Percentiles rank a stretch among this genome's conserved stretches.
Conservation (phyloP, 35 echinoderm and acorn worm genomes). For the Apostichopus parvimensis region DNA sequence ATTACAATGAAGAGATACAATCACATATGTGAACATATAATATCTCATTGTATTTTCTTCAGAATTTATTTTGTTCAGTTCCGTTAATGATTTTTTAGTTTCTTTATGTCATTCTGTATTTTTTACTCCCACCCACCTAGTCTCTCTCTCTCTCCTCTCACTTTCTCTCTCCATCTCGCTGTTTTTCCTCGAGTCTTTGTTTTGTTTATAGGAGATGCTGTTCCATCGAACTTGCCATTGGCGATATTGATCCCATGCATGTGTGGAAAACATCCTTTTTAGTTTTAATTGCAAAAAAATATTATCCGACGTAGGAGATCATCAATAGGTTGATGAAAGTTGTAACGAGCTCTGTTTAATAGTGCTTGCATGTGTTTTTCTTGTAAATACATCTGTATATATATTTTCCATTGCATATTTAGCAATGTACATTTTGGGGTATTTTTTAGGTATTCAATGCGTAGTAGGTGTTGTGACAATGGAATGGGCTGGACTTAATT, state of each 20-base stretch:
- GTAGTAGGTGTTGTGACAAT: too few relatives aligned
- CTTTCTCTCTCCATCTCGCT: neutral
- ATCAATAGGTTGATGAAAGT: neutral
- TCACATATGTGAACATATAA: too few relatives aligned
- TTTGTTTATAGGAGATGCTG: neutral
- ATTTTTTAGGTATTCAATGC: too few relatives aligned
- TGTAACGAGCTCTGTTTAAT: neutral
- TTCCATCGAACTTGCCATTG: neutral
- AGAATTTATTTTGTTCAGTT: neutral
- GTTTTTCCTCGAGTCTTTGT: neutral
- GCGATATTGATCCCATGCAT: neutral
- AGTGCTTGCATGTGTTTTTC: neutral
- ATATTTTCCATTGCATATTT: too few relatives aligned
- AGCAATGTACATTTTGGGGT: too few relatives aligned
- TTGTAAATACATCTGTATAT: neutral
- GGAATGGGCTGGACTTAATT: too few relatives aligned
- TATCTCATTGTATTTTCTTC: neutral
- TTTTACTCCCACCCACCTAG: neutral
- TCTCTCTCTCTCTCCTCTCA: neutral
- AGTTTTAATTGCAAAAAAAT: neutral
- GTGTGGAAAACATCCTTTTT: neutral
- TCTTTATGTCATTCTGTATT: neutral
- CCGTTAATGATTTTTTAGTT: neutral
- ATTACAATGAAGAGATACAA: too few relatives aligned
- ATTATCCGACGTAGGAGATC: neutral